Evolutionary conservation across 2,888 invertebrate genomes (phyloP).

Genomic region (Spisula solida): DNA sequence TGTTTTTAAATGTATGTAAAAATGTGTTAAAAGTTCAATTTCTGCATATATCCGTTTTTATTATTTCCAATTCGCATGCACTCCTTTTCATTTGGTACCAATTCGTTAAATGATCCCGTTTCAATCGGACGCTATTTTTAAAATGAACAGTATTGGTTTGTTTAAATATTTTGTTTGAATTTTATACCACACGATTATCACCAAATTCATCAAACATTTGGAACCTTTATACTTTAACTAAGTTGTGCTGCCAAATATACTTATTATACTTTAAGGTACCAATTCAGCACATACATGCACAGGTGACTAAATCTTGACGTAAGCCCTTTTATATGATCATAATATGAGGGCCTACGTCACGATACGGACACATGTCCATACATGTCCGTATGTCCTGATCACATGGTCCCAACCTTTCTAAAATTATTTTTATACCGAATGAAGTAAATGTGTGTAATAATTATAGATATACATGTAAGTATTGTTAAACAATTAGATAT

Average conservation of each 20-base stretch:
- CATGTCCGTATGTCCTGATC: neutral
- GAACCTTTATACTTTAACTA: too few species aligned
- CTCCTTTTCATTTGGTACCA: neutral
- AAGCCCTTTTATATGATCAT: too few species aligned
- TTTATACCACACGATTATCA: neutral
- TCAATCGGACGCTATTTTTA: neutral
- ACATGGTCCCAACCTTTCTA: too few species aligned
- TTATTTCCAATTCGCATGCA: neutral
- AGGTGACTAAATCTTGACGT: too few species aligned
- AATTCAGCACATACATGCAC: too few species aligned
- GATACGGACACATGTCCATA: too few species aligned
- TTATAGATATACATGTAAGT: constrained; percentile 10
- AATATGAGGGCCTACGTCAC: too few species aligned
- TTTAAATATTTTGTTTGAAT: neutral
- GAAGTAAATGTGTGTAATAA: constrained; percentile 9
- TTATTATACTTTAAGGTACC: neutral
- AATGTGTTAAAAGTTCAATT: too few species aligned
- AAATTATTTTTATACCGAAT: constrained; percentile 13
- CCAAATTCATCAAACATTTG: neutral
- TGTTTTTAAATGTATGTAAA: too few species aligned
- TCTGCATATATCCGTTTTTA: too few species aligned
- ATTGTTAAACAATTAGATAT: neutral
- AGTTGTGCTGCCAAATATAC: too few species aligned
- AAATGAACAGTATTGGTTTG: neutral
- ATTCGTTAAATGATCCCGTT: neutral